A percentile compares a stretch with the other conserved stretches of the same genome.
phyloP scores from a whole-genome alignment of 2,888 invertebrate genomes.

The Drosophila kuntzei region DNA sequence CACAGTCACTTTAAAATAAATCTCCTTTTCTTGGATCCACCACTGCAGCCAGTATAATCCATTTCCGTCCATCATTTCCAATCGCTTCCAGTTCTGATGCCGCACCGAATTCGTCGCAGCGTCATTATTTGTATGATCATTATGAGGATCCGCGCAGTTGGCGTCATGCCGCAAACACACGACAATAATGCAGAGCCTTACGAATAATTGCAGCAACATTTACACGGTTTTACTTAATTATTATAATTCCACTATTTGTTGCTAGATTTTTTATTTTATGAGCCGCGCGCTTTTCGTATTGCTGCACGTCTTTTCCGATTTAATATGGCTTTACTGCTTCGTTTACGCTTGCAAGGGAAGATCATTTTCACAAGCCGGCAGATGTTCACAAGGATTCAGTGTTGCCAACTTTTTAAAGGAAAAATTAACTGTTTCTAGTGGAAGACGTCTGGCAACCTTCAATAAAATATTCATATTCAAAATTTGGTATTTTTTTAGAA shows the following conservation, averaged over 20 bases:
- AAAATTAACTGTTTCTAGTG: too few relatives aligned
- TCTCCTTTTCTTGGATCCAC: slow-evolving; percentile 89
- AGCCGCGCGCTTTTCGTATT: slow-evolving; percentile 31
- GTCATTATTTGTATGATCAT: slow-evolving; percentile 13
- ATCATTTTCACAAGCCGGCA: slow-evolving; percentile 62
- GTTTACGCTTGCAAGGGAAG: slow-evolving; percentile 37
- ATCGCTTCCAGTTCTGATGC: slow-evolving; percentile 83
- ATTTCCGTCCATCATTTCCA: slow-evolving; percentile 85
- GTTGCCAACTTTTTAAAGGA: too few relatives aligned
- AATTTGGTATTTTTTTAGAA: too few relatives aligned
- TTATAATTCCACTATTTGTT: slow-evolving; percentile 5
- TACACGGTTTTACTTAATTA: not conserved
- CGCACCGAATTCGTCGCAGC: slow-evolving; percentile 35
- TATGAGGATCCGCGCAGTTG: slow-evolving; percentile 15
- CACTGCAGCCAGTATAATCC: slow-evolving; percentile 88
- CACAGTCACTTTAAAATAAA: slow-evolving; percentile 92
- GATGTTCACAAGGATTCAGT: slow-evolving; percentile 53
- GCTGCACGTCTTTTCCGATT: slow-evolving; percentile 41
- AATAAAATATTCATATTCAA: too few relatives aligned
- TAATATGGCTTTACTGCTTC: slow-evolving; percentile 45
- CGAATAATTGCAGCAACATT: slow-evolving; percentile 38
- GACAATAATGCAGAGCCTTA: slow-evolving; percentile 25
- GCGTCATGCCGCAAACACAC: slow-evolving; percentile 19
- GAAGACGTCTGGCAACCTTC: too few relatives aligned
- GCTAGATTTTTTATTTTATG: not conserved